Conservation (phyloP, 2,888 invertebrate genomes). For the Craniophora ligustri region DNA sequence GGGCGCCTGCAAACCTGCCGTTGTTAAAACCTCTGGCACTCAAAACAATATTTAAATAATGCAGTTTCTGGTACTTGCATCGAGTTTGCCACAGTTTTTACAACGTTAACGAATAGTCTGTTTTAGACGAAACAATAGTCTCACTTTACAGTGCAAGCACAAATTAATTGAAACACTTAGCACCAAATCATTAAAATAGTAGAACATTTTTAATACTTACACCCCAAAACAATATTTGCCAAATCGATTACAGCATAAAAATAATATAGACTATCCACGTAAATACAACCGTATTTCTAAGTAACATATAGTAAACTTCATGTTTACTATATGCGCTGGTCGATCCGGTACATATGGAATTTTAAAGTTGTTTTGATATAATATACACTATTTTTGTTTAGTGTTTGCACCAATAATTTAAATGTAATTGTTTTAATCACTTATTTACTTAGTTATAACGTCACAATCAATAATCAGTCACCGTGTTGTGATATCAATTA, state of each 20-base stretch:
- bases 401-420: slow-evolving; percentile 49
- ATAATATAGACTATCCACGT: background rate
- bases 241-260: slow-evolving; percentile 33
- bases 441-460: slow-evolving; percentile 38
- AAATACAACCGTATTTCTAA: no score
- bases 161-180: slow-evolving; percentile 43
- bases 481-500: slow-evolving; percentile 45
- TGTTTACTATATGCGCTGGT: background rate
- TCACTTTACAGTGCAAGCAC: slow-evolving; percentile 53
- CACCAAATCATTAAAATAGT: slow-evolving; percentile 36
- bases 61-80: background rate
- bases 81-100: slow-evolving; percentile 36
- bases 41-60: background rate
- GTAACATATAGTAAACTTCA: no score
- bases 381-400: slow-evolving; percentile 39
- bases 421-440: slow-evolving; percentile 22
- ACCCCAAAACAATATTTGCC: slow-evolving; percentile 30
- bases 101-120: slow-evolving; percentile 31
- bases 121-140: slow-evolving; percentile 30
- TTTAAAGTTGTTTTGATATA: slow-evolving; percentile 12
- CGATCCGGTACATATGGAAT: slow-evolving; percentile 43
- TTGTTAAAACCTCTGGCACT: slow-evolving; percentile 33
- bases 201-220: slow-evolving; percentile 15
- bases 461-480: slow-evolving; percentile 47
- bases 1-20: slow-evolving; percentile 76